Evolutionary conservation across 1,140 invertebrate species (phyloP), one percentile per base, ranked within the genome.

Genomic region (Pantala flavescens): DNA sequence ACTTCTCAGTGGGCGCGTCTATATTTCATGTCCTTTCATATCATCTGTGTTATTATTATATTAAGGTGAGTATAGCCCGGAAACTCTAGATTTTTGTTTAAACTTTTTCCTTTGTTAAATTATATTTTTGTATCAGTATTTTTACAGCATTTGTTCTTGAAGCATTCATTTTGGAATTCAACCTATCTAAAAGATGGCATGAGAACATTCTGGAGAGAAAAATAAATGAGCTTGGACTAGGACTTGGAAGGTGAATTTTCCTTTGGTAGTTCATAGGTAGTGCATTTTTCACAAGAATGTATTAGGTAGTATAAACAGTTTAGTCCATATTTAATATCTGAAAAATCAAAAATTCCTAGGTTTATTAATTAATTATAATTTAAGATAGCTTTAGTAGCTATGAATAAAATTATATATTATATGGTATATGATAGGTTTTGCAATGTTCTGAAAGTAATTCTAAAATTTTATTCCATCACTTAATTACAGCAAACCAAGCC

Each of bases 101-200:
- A 23, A 24, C 23, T 5, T 9, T n/a, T 36, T 36, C 28, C 28
- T 5, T 36, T 36, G 9, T 9, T 36, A 36, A 36, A 36, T 36
- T 5, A 70, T 3, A 70, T 63, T 74, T 77, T 78, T 74, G 23
- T 14, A 83, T 73, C 78, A 86, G 85, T 77, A 86, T 87, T 73
- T 87, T 86, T 79, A 85, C 84, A 43, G 85, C 86, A 7, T 87
- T 87, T 79, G 84, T 87, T 55, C 78, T 87, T 49, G 86, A 87
- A 79, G 85, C 84, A 19, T 87, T 87, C 77, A 84, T 87, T 70
- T 75, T 86, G 75, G 84, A 87, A 78, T 87, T 85, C 77, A 82
- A 81, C 23, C 79, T 85, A 49, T 79, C 80, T 72, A 83, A 82
- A 74, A 82, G 82, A 24, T 80, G 81, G 75, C 76, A 84, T 16